Percentiles rank a stretch among this genome's conserved stretches.
These are phyloP conservation scores for Epistrophe eligans DNA, from an alignment of 2,888 invertebrate species.

Conservation along the genomic window DNA sequence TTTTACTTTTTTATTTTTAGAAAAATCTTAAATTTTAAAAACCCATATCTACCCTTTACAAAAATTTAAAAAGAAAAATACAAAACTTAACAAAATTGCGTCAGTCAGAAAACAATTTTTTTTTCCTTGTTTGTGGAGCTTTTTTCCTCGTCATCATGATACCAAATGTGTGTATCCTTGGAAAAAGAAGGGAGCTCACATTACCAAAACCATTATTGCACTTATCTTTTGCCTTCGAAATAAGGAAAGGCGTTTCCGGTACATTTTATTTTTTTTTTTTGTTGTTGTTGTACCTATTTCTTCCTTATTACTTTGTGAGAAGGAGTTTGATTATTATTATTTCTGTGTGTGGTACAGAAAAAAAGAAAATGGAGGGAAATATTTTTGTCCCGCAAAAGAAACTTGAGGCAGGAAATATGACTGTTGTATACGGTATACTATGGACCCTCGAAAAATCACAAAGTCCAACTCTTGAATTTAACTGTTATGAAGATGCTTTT, in stretches of 20 bases:
- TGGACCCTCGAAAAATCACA: conserved; percentile 30
- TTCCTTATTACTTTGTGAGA: conserved; percentile 44
- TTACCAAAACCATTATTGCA: conserved; percentile 75
- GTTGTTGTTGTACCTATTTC: conserved; percentile 8
- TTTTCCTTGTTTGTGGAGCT: conserved; percentile 8
- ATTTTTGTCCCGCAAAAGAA: conserved; percentile 43
- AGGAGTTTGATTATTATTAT: conserved; percentile 57
- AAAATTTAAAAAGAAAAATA: background rate
- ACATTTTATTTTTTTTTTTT: conserved; percentile 59
- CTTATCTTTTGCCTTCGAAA: conserved; percentile 76
- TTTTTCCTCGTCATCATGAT: conserved; percentile 15
- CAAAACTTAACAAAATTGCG: conserved; percentile 51
- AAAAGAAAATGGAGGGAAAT: conserved; percentile 42
- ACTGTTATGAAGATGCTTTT: conserved; percentile 69
- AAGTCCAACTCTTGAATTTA: conserved; percentile 67
- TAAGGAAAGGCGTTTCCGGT: conserved; percentile 76
- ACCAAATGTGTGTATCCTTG: conserved; percentile 64
- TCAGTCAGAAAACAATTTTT: conserved; percentile 59
- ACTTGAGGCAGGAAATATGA: conserved; percentile 27
- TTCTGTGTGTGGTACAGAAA: conserved; percentile 58
- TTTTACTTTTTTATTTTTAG: too few relatives aligned
- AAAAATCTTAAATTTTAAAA: background rate
- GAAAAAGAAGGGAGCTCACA: conserved; percentile 68
- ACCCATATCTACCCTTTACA: background rate
- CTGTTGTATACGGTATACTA: conserved; percentile 20